These are phyloP conservation scores for Drosophila bifasciata DNA, from an alignment of 1,140 invertebrate genomes.

Conservation along the genomic window DNA sequence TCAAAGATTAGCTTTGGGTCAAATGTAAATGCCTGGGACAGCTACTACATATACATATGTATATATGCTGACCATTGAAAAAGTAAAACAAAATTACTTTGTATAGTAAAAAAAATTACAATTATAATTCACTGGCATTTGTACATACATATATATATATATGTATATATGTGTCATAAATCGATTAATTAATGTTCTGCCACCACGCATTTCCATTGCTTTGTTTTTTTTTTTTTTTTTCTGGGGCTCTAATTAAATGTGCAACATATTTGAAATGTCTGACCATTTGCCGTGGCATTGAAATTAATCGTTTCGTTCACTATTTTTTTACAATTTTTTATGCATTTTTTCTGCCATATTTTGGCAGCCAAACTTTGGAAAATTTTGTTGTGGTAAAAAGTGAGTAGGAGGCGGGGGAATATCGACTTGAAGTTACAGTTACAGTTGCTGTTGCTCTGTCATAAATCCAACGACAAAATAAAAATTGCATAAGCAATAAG, in stretches of 20 bases:
- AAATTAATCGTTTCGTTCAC: slow-evolving; percentile 46
- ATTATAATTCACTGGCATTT: slow-evolving; percentile 19
- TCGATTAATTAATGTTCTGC: slow-evolving; percentile 58
- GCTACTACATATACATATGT: no score
- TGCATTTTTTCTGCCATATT: slow-evolving; percentile 13
- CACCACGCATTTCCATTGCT: background rate
- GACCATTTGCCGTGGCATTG: slow-evolving; percentile 28
- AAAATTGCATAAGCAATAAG: slow-evolving; percentile 48
- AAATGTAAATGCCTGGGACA: no score
- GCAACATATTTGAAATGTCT: slow-evolving; percentile 61
- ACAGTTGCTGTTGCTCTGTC: slow-evolving; percentile 19
- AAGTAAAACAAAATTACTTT: background rate
- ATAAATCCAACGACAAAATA: slow-evolving; percentile 50
- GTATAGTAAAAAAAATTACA: no score
- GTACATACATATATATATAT: no score
- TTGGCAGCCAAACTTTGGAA: no score
- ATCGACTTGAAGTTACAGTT: slow-evolving; percentile 38
- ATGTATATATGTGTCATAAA: slow-evolving; percentile 51
- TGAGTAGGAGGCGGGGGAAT: no score
- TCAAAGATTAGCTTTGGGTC: no score
- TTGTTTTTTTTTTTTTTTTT: no score
- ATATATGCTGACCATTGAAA: slow-evolving; percentile 8
- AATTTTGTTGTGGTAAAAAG: no score
- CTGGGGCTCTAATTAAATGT: slow-evolving; percentile 62
- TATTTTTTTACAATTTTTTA: slow-evolving; percentile 21